Base-by-base conservation (phyloP, 2,797 vertebrate genomes). In the Sebastes jordani region DNA sequence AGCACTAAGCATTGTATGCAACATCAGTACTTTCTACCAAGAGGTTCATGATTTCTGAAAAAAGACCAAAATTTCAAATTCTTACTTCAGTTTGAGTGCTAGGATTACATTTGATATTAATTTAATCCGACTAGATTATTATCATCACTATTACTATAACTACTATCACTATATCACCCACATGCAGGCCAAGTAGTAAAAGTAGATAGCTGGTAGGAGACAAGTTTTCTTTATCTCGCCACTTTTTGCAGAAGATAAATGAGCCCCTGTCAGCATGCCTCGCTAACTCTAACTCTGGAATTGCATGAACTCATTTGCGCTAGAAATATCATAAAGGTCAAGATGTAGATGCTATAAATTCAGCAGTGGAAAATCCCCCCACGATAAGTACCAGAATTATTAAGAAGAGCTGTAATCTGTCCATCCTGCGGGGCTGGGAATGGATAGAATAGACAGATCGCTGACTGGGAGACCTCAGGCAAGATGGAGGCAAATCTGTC, bases 401-500 rank as follows among this genome's bases (percentile, higher is more conserved):
- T 85, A 90, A 85, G 27, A 71, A 67, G 83, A 81, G 76, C 78
- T 77, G 76, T 93, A 83, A 84, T 91, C 86, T 85, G 86, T 91
- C 88, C 79, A 72, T 93, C 86, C 87, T 89, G 88, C 71, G 71
- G 89, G 88, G 88, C 76, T 81, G 86, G 75, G 78, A 86, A 91
- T 71, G 86, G 87, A 88, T 77, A 81, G 88, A 95, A 91, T 86
- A 92, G 92, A 94, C 93, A 94, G 94, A 94, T 91, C 91, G 86
- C 88, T 92, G 88, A 93, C 93, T 95, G 94, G 88, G 92, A 91
- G 92, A 94, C 95, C 95, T 92, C 88, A 92, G 96, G 95, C 95
- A 92, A 95, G 93, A 92, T 92, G 90, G 94, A 95, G 93, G 94
- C 95, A 96, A 96, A 96, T 96, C 95, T 96, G 95, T 96, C 94